Conservation (phyloP, 2,797 vertebrate genomes). For the Gastrophryne carolinensis region DNA sequence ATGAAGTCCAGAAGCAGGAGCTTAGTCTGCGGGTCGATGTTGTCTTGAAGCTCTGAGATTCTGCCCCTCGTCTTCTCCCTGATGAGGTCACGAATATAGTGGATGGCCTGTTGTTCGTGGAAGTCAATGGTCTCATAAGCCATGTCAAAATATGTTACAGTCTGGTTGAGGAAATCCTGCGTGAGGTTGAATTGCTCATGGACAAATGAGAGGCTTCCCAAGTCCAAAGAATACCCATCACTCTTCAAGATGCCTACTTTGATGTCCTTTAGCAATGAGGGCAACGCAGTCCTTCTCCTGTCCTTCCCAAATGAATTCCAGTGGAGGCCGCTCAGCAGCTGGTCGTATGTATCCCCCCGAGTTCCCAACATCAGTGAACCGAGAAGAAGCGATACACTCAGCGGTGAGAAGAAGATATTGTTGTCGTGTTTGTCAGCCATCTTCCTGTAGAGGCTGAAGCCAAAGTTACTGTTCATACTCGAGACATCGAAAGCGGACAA, state of each 20-base stretch:
- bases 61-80: slow-evolving; percentile 71
- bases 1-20: slow-evolving; percentile 83
- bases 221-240: slow-evolving; percentile 70
- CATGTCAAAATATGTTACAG: slow-evolving; percentile 76
- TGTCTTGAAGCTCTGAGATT: slow-evolving; percentile 73
- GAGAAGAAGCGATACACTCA: slow-evolving; percentile 78
- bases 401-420: slow-evolving; percentile 86
- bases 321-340: slow-evolving; percentile 76
- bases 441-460: slow-evolving; percentile 85
- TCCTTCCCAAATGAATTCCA: slow-evolving; percentile 63
- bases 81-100: slow-evolving; percentile 77
- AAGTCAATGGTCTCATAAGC: slow-evolving; percentile 78
- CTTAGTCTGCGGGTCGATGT: slow-evolving; percentile 68
- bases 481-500: slow-evolving; percentile 67
- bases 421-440: slow-evolving; percentile 80
- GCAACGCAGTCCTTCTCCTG: slow-evolving; percentile 64
- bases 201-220: slow-evolving; percentile 78
- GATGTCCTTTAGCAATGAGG: slow-evolving; percentile 76
- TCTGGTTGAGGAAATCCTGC: slow-evolving; percentile 72
- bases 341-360: slow-evolving; percentile 67
- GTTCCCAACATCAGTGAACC: slow-evolving; percentile 74
- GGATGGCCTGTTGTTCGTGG: slow-evolving; percentile 60
- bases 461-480: slow-evolving; percentile 79
- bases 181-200: slow-evolving; percentile 66
- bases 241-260: slow-evolving; percentile 72